Percentiles rank a stretch among this genome's conserved stretches.
Conservation (phyloP, 2,797 vertebrate species). For the Dromococcyx pavoninus region DNA sequence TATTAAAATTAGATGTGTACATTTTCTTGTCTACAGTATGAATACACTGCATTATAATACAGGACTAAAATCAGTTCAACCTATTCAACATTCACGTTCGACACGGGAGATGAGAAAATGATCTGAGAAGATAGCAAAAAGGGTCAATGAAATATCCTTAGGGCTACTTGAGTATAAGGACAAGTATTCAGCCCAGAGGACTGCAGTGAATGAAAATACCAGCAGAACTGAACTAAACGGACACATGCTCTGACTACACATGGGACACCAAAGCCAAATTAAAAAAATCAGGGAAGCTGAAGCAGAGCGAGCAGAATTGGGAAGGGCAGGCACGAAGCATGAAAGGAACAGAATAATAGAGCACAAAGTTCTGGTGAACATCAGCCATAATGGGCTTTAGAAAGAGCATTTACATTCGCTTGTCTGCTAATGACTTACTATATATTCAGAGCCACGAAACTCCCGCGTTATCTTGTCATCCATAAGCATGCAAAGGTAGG, state of each 20-base stretch:
- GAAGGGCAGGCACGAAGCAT: background rate
- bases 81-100: background rate
- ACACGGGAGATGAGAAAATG: conserved; percentile 29
- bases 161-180: conserved; percentile 22
- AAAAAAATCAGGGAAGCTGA: conserved; percentile 2
- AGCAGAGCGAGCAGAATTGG: background rate
- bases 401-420: background rate
- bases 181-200: conserved; percentile 39
- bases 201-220: background rate
- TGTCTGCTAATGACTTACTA: conserved; percentile 22
- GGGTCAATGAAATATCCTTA: conserved; percentile 45
- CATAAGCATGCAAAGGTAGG: background rate
- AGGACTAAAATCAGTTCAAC: conserved; percentile 39
- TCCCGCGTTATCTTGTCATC: background rate
- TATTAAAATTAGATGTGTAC: background rate
- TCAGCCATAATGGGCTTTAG: conserved; percentile 7
- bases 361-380: conserved; percentile 30
- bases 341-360: conserved; percentile 26
- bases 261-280: conserved; percentile 28
- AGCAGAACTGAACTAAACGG: conserved; percentile 16
- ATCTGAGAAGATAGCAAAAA: conserved; percentile 13
- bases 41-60: background rate
- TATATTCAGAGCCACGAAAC: conserved; percentile 25
- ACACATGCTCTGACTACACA: background rate
- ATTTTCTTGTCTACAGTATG: background rate